These are phyloP conservation scores for Sphaeridia pumilis DNA, from an alignment of 2,888 invertebrate genomes.

Conservation along the genomic window DNA sequence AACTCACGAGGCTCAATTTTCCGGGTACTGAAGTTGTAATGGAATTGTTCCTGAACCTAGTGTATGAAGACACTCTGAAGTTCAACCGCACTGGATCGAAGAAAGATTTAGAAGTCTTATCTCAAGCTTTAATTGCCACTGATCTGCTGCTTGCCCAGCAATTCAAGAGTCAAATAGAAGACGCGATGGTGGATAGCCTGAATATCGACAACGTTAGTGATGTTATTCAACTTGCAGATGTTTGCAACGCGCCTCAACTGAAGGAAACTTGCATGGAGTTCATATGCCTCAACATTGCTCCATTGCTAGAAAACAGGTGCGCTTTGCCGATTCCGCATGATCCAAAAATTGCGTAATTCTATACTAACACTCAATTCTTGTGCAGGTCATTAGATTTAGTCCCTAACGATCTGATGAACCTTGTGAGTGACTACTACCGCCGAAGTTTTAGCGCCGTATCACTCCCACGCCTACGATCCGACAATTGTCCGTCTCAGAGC, in stretches of 20 bases:
- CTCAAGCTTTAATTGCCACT: slow-evolving; percentile 7
- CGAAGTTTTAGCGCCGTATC: neutral
- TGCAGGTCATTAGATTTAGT: slow-evolving; percentile 50
- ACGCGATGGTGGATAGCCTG: slow-evolving; percentile 52
- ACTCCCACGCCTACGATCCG: slow-evolving; percentile 44
- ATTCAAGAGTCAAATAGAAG: slow-evolving; percentile 45
- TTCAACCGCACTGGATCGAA: slow-evolving; percentile 3
- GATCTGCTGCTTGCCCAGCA: slow-evolving; percentile 10
- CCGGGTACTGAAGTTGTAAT: slow-evolving; percentile 8
- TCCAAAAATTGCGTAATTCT: neutral
- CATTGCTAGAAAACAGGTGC: slow-evolving; percentile 54
- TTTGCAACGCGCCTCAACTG: slow-evolving; percentile 62
- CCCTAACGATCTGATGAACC: slow-evolving; percentile 50
- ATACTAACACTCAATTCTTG: neutral
- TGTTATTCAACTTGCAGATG: slow-evolving; percentile 59
- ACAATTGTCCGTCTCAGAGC: slow-evolving; percentile 52
- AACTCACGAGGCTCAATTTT: slow-evolving; percentile 5
- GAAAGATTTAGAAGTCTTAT: slow-evolving; percentile 11
- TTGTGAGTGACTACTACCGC: slow-evolving; percentile 56
- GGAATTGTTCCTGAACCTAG: slow-evolving; percentile 9
- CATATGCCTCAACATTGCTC: slow-evolving; percentile 60
- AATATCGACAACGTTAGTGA: slow-evolving; percentile 64
- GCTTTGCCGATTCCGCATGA: neutral
- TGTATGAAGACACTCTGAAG: slow-evolving; percentile 5
- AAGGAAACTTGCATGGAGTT: slow-evolving; percentile 63